Conservation (phyloP, 2,888 invertebrate species). For the Rhyacophila evoluta region DNA sequence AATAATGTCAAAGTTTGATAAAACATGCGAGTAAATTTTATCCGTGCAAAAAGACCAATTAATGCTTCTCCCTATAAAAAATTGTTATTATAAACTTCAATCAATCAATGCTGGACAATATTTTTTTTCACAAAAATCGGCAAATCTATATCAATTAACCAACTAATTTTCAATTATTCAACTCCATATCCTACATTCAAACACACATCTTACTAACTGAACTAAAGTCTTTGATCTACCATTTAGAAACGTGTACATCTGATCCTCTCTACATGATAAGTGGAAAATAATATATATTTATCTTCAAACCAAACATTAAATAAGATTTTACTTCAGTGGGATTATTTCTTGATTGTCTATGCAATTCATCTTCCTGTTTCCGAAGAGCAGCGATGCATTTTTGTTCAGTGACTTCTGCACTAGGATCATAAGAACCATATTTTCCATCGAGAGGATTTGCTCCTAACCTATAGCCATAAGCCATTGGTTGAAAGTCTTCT, state of each 20-base stretch:
- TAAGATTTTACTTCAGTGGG: slow-evolving; percentile 65
- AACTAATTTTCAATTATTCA: too few species aligned
- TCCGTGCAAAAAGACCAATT: slow-evolving; percentile 80
- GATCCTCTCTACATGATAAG: too few species aligned
- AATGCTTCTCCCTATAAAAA: slow-evolving; percentile 68
- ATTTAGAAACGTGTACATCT: too few species aligned
- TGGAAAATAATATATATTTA: too few species aligned
- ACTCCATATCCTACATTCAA: too few species aligned
- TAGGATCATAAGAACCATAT: slow-evolving; percentile 63
- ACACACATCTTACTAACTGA: too few species aligned
- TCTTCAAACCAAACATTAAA: not conserved
- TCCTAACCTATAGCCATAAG: slow-evolving; percentile 88
- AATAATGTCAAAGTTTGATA: slow-evolving; percentile 83
- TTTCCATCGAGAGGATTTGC: slow-evolving; percentile 64
- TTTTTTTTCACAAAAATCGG: too few species aligned
- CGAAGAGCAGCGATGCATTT: slow-evolving; percentile 85
- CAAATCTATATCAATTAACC: too few species aligned
- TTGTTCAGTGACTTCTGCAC: slow-evolving; percentile 83
- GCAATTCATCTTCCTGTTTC: slow-evolving; percentile 92
- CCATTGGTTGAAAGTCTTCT: slow-evolving; percentile 96
- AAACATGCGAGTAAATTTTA: slow-evolving; percentile 88
- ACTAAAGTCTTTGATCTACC: too few species aligned
- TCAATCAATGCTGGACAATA: too few species aligned
- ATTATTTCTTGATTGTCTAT: slow-evolving; percentile 75
- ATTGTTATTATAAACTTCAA: too few species aligned